Evolutionary conservation across 1,140 invertebrate genomes (phyloP), one percentile per base, ranked within the genome.

Genomic region (Argopecten irradians): DNA sequence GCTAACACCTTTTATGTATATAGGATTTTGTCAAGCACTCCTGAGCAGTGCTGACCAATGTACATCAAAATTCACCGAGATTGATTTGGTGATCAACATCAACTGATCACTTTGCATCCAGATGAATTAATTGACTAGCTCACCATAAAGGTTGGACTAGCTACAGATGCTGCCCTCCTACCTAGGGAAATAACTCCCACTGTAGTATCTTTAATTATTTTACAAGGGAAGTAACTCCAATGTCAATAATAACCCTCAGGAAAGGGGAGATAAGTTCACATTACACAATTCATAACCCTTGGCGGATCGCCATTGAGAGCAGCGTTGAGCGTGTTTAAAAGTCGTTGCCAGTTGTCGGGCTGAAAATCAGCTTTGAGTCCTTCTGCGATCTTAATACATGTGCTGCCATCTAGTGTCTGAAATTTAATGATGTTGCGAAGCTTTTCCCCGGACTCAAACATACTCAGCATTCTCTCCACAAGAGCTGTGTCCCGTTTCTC

Each of bases 351-450:
- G 16, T 82, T 88, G 2, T 90, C 82, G 1, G 90, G 87, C 32
- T 92, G 87, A 71, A 90, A 91, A 16, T 90, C 89, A 0, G 34
- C 82, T 82, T 91, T 92, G 7, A 92, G 41, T 19, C 92, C 92
- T 83, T 93, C 93, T 8, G 91, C 91, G 19, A 94, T 93, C 34
- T 91, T 92, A 9, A 92, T 85, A 88, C 93, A 93, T 14, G 92
- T 92, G 55, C 90, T 93, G 34, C 92, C 93, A 88, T 93, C 92
- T 87, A 93, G 92, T 13, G 93, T 91, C 84, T 92, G 91, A 34
- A 92, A 92, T 87, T 92, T 92, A 19, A 94, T 89, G 33, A 92
- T 89, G 88, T 88, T 92, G 33, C 90, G 84, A 13, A 94, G 89
- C 83, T 93, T 92, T 71, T n/a, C 55, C 19, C 85, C 85, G 0